Evolutionary conservation across 1,140 invertebrate species (phyloP).

Genomic region (Nylanderia fulva): DNA sequence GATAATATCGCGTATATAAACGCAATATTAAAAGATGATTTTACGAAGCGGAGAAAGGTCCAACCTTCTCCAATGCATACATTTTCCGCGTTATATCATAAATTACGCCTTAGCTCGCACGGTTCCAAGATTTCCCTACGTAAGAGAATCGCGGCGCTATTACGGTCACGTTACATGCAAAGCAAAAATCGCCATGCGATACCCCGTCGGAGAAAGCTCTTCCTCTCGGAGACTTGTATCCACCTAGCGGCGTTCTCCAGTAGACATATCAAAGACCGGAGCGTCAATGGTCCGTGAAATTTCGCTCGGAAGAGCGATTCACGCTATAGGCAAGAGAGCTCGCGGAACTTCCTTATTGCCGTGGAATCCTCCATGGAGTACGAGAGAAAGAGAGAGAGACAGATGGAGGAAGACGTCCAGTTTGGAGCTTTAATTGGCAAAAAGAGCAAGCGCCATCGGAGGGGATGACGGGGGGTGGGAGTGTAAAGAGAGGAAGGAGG

Average conservation of each 20-base stretch:
- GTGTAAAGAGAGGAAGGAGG: constrained; percentile 35
- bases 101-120: constrained; percentile 9
- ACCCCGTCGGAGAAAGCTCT: constrained; percentile 9
- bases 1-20: neutral
- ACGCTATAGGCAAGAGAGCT: constrained; percentile 31
- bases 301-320: constrained; percentile 46
- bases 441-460: constrained; percentile 25
- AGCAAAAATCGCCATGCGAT: constrained; percentile 45
- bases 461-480: constrained; percentile 6
- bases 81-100: constrained; percentile 27
- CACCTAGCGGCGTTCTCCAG: constrained; percentile 18
- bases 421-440: constrained; percentile 66
- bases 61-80: neutral
- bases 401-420: constrained; percentile 30
- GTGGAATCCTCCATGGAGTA: neutral
- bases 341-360: constrained; percentile 62
- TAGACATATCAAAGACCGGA: constrained; percentile 48
- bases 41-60: neutral
- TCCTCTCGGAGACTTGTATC: constrained; percentile 45
- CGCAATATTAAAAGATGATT: neutral
- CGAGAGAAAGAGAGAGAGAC: neutral
- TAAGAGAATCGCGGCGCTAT: constrained; percentile 9
- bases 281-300: constrained; percentile 66
- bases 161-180: constrained; percentile 41
- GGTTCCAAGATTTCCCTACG: neutral